Evolutionary conservation across 2,113 vertebrate species (phyloP).

Genomic region (Micromys minutus): DNA sequence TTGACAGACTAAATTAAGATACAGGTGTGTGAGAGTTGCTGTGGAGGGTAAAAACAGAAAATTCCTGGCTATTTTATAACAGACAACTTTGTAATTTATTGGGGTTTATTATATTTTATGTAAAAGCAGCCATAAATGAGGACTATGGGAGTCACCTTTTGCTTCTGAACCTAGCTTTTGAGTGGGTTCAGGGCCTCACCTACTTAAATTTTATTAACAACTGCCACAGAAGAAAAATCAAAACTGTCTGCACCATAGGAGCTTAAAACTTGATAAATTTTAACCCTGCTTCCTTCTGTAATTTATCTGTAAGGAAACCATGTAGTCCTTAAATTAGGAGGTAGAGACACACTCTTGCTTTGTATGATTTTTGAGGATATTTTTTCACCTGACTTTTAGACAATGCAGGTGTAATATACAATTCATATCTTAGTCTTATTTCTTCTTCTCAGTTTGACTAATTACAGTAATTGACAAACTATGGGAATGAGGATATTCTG

Average conservation of each 20-base stretch:
- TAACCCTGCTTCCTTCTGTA: neutral
- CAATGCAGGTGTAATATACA: neutral
- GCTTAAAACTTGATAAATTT: neutral
- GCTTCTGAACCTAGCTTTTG: neutral
- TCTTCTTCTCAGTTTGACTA: conserved; percentile 3
- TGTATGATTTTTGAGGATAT: neutral
- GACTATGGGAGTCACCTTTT: neutral
- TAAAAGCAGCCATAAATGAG: conserved; percentile 15
- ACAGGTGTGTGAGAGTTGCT: neutral
- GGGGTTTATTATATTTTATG: neutral
- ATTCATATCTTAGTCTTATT: conserved; percentile 14
- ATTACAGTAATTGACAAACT: neutral
- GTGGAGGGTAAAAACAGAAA: neutral
- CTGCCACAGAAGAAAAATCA: neutral
- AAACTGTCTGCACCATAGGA: neutral
- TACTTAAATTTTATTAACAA: conserved; percentile 6
- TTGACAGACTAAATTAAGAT: neutral
- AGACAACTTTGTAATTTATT: conserved; percentile 16
- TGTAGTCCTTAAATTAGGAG: neutral
- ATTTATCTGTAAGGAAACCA: neutral
- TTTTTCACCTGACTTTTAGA: neutral
- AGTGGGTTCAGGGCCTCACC: neutral
- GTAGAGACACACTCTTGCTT: neutral
- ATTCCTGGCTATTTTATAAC: neutral
- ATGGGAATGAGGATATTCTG: neutral